phyloP scores from a whole-genome alignment of 2,797 vertebrate species.

The Diglossa cyanea region DNA sequence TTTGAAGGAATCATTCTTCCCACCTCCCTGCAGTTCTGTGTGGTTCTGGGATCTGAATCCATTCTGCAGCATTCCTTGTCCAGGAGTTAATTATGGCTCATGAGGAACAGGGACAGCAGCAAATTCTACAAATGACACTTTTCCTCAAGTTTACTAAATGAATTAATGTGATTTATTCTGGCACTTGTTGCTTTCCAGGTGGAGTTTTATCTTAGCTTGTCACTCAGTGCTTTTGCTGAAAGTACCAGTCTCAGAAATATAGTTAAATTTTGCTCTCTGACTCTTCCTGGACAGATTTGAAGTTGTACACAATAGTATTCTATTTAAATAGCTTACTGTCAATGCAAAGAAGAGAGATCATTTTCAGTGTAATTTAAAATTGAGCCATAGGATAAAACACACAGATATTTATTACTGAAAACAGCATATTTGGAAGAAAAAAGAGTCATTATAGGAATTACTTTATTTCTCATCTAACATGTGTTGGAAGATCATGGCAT shows the following conservation, averaged over 20 bases:
- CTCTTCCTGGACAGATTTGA: not conserved
- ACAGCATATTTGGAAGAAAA: not conserved
- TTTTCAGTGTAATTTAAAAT: not conserved
- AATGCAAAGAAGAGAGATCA: not conserved
- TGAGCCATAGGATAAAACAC: not conserved
- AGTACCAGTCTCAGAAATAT: not conserved
- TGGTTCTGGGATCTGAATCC: not conserved
- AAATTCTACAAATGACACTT: not conserved
- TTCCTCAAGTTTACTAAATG: not conserved
- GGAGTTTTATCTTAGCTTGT: not conserved
- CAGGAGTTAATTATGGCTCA: not conserved
- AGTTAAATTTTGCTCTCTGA: not conserved
- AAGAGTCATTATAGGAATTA: not conserved
- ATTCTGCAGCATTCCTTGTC: not conserved
- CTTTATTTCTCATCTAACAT: not conserved
- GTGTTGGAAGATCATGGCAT: constrained; percentile 65
- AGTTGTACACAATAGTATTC: not conserved
- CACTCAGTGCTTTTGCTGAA: not conserved
- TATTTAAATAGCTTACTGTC: not conserved
- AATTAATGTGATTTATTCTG: not conserved
- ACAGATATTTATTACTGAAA: not conserved
- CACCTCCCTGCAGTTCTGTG: not conserved
- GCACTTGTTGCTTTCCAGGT: not conserved
- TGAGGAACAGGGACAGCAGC: not conserved
- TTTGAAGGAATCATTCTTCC: not conserved